These are phyloP conservation scores for Ashinkailepas kermadecensis DNA, from an alignment of 2,888 invertebrate genomes.

Conservation along the genomic window DNA sequence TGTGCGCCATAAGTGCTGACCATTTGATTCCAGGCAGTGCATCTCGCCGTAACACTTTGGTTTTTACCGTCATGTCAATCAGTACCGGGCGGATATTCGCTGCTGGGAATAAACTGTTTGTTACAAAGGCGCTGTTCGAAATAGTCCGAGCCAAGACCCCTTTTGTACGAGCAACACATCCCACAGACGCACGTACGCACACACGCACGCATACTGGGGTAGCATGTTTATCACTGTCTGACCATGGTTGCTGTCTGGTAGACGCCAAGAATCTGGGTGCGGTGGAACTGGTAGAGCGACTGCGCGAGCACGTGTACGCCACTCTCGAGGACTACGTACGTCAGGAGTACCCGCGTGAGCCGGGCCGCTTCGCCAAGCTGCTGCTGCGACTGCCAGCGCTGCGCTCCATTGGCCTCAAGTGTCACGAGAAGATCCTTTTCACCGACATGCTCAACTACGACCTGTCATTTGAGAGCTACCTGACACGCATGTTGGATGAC, in stretches of 20 bases:
- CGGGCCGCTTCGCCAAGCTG: constrained; percentile 90
- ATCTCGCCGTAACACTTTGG: too few relatives aligned
- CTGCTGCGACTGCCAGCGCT: constrained; percentile 80
- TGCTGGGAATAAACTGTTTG: too few relatives aligned
- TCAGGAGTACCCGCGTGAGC: constrained; percentile 76
- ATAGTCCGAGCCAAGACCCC: too few relatives aligned
- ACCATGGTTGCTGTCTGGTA: constrained; percentile 40
- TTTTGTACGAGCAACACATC: too few relatives aligned
- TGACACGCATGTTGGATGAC: constrained; percentile 5
- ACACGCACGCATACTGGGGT: too few relatives aligned
- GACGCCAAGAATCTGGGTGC: constrained; percentile 84
- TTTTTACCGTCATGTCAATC: too few relatives aligned
- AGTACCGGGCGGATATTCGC: too few relatives aligned
- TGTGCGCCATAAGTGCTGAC: too few relatives aligned
- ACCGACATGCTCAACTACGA: constrained; percentile 69
- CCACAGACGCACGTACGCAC: too few relatives aligned
- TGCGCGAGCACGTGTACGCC: constrained; percentile 90
- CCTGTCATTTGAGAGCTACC: neutral
- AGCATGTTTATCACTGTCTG: too few relatives aligned
- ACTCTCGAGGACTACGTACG: constrained; percentile 93
- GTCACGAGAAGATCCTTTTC: constrained; percentile 89
- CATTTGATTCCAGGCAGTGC: too few relatives aligned
- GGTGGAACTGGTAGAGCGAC: constrained; percentile 60
- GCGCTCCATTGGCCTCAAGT: constrained; percentile 85
- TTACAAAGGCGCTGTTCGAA: too few relatives aligned